phyloP scores from a whole-genome alignment of 2,888 invertebrate genomes.

The Drosophila cognata region DNA sequence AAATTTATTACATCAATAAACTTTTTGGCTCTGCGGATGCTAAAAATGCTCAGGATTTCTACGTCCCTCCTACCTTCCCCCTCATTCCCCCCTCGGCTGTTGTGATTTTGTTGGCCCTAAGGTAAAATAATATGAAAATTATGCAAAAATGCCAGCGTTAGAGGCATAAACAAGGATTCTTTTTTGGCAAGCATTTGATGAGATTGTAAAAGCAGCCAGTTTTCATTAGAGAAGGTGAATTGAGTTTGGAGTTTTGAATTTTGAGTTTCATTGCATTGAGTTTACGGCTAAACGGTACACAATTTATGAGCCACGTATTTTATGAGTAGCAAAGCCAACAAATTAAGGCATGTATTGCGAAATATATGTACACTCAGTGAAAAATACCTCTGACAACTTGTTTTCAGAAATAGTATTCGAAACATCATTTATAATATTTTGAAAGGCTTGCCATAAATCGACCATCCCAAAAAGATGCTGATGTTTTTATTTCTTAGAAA shows the following conservation, averaged over 20 bases:
- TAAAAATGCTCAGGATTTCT: background rate
- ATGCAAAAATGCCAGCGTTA: conserved; percentile 59
- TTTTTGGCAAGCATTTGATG: conserved; percentile 61
- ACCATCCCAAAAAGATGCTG: too few species aligned
- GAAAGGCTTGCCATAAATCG: too few species aligned
- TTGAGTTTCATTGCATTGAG: conserved; percentile 33
- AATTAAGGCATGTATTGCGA: background rate
- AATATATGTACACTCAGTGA: too few species aligned
- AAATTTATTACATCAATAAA: conserved; percentile 77
- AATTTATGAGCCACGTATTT: conserved; percentile 41
- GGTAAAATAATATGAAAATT: conserved; percentile 80
- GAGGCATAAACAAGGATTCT: conserved; percentile 60
- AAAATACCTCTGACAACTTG: too few species aligned
- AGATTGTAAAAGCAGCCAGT: conserved; percentile 61
- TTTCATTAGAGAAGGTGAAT: conserved; percentile 72
- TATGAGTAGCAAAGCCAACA: conserved; percentile 21
- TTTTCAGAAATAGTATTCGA: too few species aligned
- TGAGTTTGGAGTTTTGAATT: conserved; percentile 47
- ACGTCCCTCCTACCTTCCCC: background rate
- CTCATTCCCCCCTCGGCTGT: background rate
- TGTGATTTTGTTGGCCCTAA: conserved; percentile 58
- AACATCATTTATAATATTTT: too few species aligned
- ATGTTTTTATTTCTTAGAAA: background rate
- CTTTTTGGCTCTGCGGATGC: conserved; percentile 43
- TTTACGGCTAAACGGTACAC: conserved; percentile 17